These are phyloP conservation scores for Anarhynchus alexandrinus DNA, from an alignment of 2,113 vertebrate genomes.

Conservation along the genomic window DNA sequence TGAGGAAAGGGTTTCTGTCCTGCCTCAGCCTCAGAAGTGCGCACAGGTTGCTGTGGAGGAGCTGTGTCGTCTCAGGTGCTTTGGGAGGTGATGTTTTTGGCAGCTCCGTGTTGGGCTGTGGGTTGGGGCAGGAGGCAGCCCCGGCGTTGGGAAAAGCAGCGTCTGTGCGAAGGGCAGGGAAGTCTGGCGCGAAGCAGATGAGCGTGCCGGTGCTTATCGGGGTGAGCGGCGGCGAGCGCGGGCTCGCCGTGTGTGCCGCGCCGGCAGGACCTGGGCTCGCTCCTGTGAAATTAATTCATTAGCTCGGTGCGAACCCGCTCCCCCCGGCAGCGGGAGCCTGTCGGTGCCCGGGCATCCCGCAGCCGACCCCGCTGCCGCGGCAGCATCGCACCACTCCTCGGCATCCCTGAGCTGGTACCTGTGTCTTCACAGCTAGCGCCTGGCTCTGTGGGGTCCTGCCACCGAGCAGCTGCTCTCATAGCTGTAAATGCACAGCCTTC, in stretches of 20 bases:
- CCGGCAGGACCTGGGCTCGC: not conserved
- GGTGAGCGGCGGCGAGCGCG: accelerated
- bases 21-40: not conserved
- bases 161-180: not conserved
- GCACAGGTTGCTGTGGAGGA: not conserved
- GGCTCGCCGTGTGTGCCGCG: not conserved
- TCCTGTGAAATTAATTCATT: not conserved
- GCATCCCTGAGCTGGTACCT: accelerated
- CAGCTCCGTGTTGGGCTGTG: not conserved
- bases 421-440: not conserved
- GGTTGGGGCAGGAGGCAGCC: not conserved
- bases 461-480: not conserved
- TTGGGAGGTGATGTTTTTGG: not conserved
- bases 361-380: accelerated
- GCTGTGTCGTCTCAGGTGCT: not conserved
- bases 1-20: not conserved
- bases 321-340: not conserved
- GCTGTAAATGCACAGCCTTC: not conserved
- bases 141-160: accelerated
- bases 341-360: not conserved
- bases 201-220: not conserved
- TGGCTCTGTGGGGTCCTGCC: not conserved
- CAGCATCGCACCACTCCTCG: accelerated
- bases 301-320: accelerated
- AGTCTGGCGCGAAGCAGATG: not conserved